Evolutionary conservation across 1,140 invertebrate species (phyloP).

Genomic region (Ceratina australensis): DNA sequence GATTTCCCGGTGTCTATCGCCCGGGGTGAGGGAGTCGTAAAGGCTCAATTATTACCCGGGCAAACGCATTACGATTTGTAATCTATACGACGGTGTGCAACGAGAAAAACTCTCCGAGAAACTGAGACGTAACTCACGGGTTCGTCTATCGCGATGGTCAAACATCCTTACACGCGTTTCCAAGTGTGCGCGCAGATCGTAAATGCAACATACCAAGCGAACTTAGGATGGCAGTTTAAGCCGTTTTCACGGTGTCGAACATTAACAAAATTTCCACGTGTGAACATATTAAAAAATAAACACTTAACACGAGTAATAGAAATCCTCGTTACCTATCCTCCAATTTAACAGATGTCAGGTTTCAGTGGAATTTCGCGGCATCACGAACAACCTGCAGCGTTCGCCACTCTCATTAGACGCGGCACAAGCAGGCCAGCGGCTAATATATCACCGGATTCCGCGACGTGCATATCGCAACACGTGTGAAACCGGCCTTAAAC

Average conservation of each 20-base stretch:
- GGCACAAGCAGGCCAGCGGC: not conserved
- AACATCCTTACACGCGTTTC: constrained; percentile 20
- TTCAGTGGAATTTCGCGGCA: too few relatives aligned
- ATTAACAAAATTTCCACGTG: not conserved
- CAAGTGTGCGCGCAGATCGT: constrained; percentile 1
- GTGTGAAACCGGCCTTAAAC: not conserved
- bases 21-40: not conserved
- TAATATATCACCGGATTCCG: not conserved
- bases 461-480: not conserved
- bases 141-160: constrained; percentile 2
- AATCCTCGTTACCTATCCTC: too few relatives aligned
- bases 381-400: not conserved
- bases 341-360: too few relatives aligned
- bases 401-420: too few relatives aligned
- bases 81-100: not conserved
- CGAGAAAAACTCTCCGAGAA: not conserved
- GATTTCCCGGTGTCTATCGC: not conserved
- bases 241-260: too few relatives aligned
- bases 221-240: not conserved
- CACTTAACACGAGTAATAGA: too few relatives aligned
- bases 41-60: not conserved
- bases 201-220: not conserved
- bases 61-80: not conserved
- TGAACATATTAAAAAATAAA: too few relatives aligned
- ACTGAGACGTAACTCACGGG: constrained; percentile 27